Evolutionary conservation across 2,888 invertebrate genomes (phyloP), one percentile per base, ranked within the genome.

Genomic region (Parnassius smintheus): DNA sequence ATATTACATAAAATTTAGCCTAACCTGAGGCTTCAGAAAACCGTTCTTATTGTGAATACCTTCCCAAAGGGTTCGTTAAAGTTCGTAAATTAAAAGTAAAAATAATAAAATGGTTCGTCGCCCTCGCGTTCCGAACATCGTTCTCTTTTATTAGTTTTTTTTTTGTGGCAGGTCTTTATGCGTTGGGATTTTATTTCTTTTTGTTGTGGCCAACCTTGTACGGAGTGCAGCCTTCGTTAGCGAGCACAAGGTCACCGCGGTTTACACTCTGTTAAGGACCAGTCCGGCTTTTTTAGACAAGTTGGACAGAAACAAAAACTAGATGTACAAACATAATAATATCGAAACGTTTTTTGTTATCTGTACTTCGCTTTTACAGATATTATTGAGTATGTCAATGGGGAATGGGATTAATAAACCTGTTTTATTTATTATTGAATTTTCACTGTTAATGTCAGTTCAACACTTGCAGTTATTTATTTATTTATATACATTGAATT

Each of bases 191-290:
- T 83, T 85, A 77, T 82, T 83, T 82, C 78, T 80, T 87, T 84
- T 87, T 86, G 80, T 82, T 77, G 74, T 72, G 71, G 71, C 74
- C 78, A 79, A 78, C 83, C 85, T 81, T 84, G 81, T 85, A 80
- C 72, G 82, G 83, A 74, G 78, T 76, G 80, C 81, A 88, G 88
- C 88, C 90, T 90, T 90, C 90, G 87, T 88, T 88, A 86, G 85
- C 83, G 79, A 75, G 80, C 76, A 81, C 90, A 90, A 90, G 90
- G 90, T 88, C 88, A 88, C 71, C 72, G 70, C 72, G 72, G 76
- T 77, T 78, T 78, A 82, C 77, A 78, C 13, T 49, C 76, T 77
- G 74, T 72, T 72, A 73, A 74, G 70, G 70, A 72, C 72, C 65
- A 65, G 67, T 70, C 75, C 9, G 49, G 4, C 46, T 49, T 77